Base-by-base conservation (phyloP, 2,113 vertebrate genomes). In the Chaetodon trifascialis region DNA sequence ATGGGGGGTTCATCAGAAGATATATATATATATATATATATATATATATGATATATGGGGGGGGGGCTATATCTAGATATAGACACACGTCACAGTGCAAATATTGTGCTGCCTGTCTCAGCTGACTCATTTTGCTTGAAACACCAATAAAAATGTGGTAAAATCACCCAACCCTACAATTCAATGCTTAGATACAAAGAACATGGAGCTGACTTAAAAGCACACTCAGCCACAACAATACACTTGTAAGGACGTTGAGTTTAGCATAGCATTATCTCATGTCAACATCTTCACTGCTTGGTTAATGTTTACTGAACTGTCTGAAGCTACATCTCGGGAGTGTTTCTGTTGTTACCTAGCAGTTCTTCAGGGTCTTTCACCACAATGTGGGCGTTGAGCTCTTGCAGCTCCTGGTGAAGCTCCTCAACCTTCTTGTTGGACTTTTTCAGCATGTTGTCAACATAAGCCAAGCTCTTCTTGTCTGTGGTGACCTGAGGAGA, bases 381-480 rank as follows among this genome's bases (percentile, higher is more conserved):
- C 90, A 99, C 97, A 66, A 99, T 98, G 86, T 99, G 98, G 30
- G 98, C 98, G 40, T 99, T 97, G 89, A 99, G 95, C 92, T 99
- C 98, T 76, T 99, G 98, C 76, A 99, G 95, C 86, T 98, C 97
- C 91, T 99, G 97, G 90, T 99, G 98, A 47, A 99, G 95, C 82
- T 99, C 97, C 94, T 99, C 97, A 34, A 99, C 95, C 90, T 99
- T 99, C 94, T 99, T 99, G 93, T 97, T 99, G 0, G 97, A 99
- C 86, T 99, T 99, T 94, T 99, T 99, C 91, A 99, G 96, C 96
- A 99, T 97, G 94, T 99, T 98, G 95, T 99, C 98, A 80, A 99
- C 98, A 65, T 99, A 99, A 5, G 98, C 98, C 95, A 99, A 96
- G 92, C 95, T 99, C 95, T 99, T 99, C 95, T 99, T 99, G 94